phyloP scores from a whole-genome alignment of 2,888 invertebrate genomes.

The Endomychus coccineus region DNA sequence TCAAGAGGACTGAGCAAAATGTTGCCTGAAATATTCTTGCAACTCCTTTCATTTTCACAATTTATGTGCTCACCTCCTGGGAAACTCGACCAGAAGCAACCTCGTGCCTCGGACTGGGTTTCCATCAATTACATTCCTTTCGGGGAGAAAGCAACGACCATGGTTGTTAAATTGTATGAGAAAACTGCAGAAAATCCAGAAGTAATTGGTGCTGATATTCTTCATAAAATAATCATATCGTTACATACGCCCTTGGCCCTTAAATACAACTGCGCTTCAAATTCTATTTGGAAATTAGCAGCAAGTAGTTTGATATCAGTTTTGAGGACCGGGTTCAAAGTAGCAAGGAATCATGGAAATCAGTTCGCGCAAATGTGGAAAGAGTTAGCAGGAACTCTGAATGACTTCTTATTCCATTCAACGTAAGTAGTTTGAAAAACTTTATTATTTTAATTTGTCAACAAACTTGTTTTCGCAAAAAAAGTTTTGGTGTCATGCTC shows the following conservation, averaged over 20 bases:
- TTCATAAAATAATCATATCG: conserved; percentile 59
- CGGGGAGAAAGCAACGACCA: conserved; percentile 69
- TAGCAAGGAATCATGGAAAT: conserved; percentile 72
- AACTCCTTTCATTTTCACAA: conserved; percentile 58
- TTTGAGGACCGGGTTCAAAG: conserved; percentile 75
- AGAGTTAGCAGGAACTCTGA: conserved; percentile 74
- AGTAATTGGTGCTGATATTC: conserved; percentile 63
- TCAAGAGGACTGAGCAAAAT: conserved; percentile 47
- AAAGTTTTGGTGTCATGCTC: too few species aligned
- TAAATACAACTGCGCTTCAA: conserved; percentile 74
- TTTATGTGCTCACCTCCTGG: conserved; percentile 63
- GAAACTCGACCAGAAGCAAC: conserved; percentile 48
- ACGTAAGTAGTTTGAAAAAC: conserved; percentile 47
- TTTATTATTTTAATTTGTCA: conserved; percentile 3
- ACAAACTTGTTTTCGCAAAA: background rate
- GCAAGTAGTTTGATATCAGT: conserved; percentile 70
- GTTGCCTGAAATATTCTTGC: conserved; percentile 61
- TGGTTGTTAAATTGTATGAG: conserved; percentile 68
- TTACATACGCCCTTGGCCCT: conserved; percentile 66
- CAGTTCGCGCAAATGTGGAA: conserved; percentile 77
- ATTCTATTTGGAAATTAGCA: conserved; percentile 76
- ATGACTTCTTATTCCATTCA: conserved; percentile 86
- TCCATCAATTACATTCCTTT: conserved; percentile 80
- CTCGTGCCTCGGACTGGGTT: conserved; percentile 60
- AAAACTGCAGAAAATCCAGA: conserved; percentile 62